A percentile compares a stretch with the other conserved stretches of the same genome.
Evolutionary conservation across 1,140 invertebrate species (phyloP).

Genomic region (Drosophila athabasca): DNA sequence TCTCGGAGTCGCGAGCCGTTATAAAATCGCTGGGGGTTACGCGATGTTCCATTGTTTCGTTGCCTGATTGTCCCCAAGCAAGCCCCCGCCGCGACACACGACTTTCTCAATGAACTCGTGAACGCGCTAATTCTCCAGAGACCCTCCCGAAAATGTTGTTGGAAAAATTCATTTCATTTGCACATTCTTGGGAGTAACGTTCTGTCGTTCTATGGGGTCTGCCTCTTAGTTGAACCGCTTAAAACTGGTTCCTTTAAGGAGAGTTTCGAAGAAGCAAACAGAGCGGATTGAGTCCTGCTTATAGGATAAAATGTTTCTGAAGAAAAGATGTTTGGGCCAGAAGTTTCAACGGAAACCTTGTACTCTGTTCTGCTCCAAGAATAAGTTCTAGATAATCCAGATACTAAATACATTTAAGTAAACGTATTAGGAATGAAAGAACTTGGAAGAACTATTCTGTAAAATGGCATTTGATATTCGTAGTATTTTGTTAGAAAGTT

Average conservation of each 20-base stretch:
- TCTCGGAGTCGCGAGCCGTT: conserved; percentile 25
- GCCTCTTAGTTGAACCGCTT: background rate
- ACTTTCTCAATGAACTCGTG: conserved; percentile 43
- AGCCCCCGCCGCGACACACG: background rate
- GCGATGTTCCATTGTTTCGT: conserved; percentile 58
- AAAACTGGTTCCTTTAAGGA: background rate
- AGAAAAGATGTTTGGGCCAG: no score
- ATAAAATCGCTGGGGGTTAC: conserved; percentile 73
- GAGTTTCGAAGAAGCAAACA: no score
- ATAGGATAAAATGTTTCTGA: no score
- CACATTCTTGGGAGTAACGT: conserved; percentile 52
- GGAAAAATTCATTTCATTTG: conserved; percentile 9
- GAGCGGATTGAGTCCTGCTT: no score
- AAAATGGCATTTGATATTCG: no score
- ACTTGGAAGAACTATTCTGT: no score
- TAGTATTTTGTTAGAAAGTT: no score
- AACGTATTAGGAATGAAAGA: no score
- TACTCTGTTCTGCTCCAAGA: no score
- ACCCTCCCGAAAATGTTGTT: conserved; percentile 10
- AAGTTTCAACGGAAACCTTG: no score
- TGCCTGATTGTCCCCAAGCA: conserved; percentile 21
- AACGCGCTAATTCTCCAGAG: conserved; percentile 45
- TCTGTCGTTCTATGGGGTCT: background rate
- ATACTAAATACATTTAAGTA: no score
- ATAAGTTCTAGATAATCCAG: no score